Conservation (phyloP, 1,140 invertebrate genomes). For the Drosophila ercepeae region DNA sequence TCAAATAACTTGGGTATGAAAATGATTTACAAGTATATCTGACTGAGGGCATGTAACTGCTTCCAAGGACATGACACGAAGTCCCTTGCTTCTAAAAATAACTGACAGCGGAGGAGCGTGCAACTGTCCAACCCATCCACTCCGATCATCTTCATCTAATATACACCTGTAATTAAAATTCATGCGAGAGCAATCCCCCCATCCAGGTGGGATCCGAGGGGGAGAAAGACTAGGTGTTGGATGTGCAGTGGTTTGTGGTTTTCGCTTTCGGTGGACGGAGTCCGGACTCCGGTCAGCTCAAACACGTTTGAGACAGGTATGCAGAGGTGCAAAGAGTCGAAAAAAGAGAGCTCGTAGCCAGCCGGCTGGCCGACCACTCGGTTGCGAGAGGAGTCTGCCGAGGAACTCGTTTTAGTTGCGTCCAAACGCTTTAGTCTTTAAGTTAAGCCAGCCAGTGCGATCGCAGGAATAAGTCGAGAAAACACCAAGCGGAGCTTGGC, state of each 20-base stretch:
- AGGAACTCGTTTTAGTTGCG: slow-evolving; percentile 78
- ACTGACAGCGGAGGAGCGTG: slow-evolving; percentile 2
- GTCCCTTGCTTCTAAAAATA: slow-evolving; percentile 31
- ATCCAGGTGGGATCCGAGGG: slow-evolving; percentile 1
- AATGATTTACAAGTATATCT: background rate
- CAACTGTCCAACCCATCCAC: slow-evolving; percentile 15
- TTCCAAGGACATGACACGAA: slow-evolving; percentile 8
- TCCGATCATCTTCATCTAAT: slow-evolving; percentile 32
- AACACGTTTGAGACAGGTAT: slow-evolving; percentile 47
- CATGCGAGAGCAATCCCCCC: slow-evolving; percentile 14
- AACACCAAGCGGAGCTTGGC: slow-evolving; percentile 33
- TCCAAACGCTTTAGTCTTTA: slow-evolving; percentile 82
- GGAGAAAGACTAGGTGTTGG: background rate
- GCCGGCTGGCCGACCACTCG: slow-evolving; percentile 53
- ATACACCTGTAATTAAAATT: slow-evolving; percentile 55
- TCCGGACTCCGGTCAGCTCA: slow-evolving; percentile 31
- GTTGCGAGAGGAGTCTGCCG: slow-evolving; percentile 59
- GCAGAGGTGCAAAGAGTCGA: background rate
- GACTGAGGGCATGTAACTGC: background rate
- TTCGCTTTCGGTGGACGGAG: background rate
- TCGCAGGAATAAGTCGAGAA: slow-evolving; percentile 43
- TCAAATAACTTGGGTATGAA: background rate
- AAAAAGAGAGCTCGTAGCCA: slow-evolving; percentile 15
- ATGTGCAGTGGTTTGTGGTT: background rate
- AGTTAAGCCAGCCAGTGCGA: slow-evolving; percentile 66